Conservation (phyloP, 2,113 vertebrate genomes). For the Anser brachyrhynchus region DNA sequence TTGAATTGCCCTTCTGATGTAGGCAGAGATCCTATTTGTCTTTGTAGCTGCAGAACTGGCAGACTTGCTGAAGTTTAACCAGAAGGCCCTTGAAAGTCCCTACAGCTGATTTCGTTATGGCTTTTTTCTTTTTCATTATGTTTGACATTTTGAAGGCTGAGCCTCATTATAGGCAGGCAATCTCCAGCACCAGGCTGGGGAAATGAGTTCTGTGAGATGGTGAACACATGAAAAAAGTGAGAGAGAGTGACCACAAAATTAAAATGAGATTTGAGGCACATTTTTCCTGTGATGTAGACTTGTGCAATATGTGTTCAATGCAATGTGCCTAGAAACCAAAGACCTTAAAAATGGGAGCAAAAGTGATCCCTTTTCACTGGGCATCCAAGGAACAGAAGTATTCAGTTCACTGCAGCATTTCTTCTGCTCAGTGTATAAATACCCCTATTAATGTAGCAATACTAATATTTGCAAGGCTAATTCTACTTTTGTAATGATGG, state of each 20-base stretch:
- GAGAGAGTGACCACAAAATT: conserved; percentile 13
- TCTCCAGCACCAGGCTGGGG: neutral
- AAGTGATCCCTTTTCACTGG: neutral
- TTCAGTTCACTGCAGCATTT: neutral
- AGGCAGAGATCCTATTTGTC: neutral
- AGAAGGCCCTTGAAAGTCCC: neutral
- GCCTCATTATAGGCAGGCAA: conserved; percentile 9
- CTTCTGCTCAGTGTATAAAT: neutral
- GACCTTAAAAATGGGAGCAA: neutral
- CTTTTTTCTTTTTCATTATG: conserved; percentile 1
- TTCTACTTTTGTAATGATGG: neutral
- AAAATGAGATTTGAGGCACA: neutral
- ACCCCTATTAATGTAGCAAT: neutral
- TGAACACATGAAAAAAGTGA: neutral
- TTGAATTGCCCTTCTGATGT: neutral
- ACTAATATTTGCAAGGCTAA: neutral
- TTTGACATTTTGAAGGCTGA: conserved; percentile 59
- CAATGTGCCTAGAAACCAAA: neutral
- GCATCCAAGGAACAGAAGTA: neutral
- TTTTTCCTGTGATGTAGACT: neutral
- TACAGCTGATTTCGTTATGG: neutral
- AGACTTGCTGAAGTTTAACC: neutral
- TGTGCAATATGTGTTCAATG: neutral
- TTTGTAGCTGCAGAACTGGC: neutral
- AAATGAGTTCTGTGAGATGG: conserved; percentile 28